Base-by-base conservation (phyloP, 2,888 invertebrate genomes). In the Clepsis dumicolana region DNA sequence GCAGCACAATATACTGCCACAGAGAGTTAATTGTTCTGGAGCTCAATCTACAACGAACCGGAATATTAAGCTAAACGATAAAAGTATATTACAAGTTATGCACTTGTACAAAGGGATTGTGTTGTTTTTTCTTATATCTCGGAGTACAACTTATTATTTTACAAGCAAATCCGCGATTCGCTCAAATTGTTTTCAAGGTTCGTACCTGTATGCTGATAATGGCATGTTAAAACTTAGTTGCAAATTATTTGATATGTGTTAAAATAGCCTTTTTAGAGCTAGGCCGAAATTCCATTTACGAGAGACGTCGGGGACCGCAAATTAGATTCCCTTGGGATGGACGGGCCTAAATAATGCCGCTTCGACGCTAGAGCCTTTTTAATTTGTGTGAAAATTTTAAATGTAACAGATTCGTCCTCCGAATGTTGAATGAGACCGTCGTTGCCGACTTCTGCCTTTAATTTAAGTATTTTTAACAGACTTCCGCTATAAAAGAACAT, bases 241-340 rank as follows among this genome's bases (percentile, higher is more conserved):
- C 80, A 77, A 76, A 77, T 80, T 77, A 68, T 53, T 57, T 59
- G 52, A 64, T 64, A 64, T 59, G 68, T 64, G 68, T 64, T 87
- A 86, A 86, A 44, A 88, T 86, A 85, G 84, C 79, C 83, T 86
- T 88, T 88, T 87, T 84, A 84, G 82, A 84, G 80, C 77, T 78
- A 79, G 77, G 73, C 80, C 80, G 76, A 87, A 90, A 91, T 87
- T 87, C 86, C 84, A 90, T 90, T 90, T 90, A 78, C 78, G 71
- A 76, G 84, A 84, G 84, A 83, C 83, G 83, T 82, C 80, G 80
- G 67, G 75, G 78, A 77, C 71, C 81, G 80, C 85, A 90, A 89
- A 89, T 89, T 90, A 87, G 88, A 88, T 89, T 86, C 83, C 82
- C 82, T 80, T 81, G 82, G 82, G 82, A 85, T 84, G 83, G 84